Percentiles rank a stretch among this genome's conserved stretches.
Evolutionary conservation across 30 jellyfish, hydroid and myxozoan genomes (phyloP).

Genomic region (Hydra vulgaris): DNA sequence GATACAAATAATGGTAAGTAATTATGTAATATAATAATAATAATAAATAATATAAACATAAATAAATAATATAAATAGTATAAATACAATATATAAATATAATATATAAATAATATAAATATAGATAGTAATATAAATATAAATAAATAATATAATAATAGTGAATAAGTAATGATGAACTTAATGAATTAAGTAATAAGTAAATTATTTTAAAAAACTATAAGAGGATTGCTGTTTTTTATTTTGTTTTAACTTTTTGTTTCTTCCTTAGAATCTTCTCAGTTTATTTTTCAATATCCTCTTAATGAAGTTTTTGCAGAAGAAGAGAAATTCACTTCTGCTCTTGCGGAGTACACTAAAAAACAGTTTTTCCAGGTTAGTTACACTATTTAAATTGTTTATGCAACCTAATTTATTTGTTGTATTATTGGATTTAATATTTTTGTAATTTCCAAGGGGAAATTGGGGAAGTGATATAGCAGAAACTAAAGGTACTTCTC

Average conservation of each 20-base stretch:
- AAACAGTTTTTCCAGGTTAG: slow-evolving; percentile 82
- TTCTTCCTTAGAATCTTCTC: neutral
- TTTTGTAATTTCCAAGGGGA: slow-evolving; percentile 39
- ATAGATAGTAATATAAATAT: too few relatives aligned
- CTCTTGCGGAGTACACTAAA: slow-evolving; percentile 61
- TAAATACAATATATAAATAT: too few relatives aligned
- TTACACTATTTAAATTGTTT: neutral
- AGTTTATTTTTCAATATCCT: slow-evolving; percentile 12
- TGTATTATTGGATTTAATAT: neutral
- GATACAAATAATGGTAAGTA: neutral
- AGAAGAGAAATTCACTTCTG: slow-evolving; percentile 67
- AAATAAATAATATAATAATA: too few relatives aligned
- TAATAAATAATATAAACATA: too few relatives aligned
- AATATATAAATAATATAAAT: too few relatives aligned
- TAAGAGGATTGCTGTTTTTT: too few relatives aligned
- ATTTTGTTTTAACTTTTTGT: too few relatives aligned
- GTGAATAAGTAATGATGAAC: too few relatives aligned
- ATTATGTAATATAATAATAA: too few relatives aligned
- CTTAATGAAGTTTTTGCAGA: slow-evolving; percentile 42
- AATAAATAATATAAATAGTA: too few relatives aligned
- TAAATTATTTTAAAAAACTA: too few relatives aligned
- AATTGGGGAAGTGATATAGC: slow-evolving; percentile 65
- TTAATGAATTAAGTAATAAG: too few relatives aligned
- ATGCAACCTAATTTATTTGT: neutral
- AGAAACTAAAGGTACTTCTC: slow-evolving; percentile 51